Evolutionary conservation across 2,797 vertebrate species (phyloP).

Genomic region (Kryptolebias ocellatus): DNA sequence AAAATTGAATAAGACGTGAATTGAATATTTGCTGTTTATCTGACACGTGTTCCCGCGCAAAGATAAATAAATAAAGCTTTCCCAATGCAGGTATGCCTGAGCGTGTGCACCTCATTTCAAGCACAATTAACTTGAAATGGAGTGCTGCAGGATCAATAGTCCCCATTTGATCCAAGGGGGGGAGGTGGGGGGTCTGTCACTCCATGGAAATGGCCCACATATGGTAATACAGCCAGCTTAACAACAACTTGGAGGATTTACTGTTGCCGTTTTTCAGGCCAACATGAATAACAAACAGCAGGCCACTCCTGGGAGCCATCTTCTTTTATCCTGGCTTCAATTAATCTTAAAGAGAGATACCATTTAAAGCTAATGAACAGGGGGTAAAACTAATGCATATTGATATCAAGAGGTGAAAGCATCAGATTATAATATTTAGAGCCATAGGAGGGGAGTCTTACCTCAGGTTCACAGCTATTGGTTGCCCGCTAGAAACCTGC

Average conservation of each 20-base stretch:
- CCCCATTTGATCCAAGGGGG: constrained; percentile 83
- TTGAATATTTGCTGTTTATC: constrained; percentile 82
- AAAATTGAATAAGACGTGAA: constrained; percentile 80
- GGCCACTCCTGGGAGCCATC: constrained; percentile 76
- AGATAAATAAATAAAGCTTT: constrained; percentile 85
- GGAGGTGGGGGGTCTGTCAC: constrained; percentile 74
- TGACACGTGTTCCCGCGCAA: constrained; percentile 77
- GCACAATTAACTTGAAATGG: constrained; percentile 92
- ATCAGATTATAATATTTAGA: constrained; percentile 59
- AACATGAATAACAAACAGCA: constrained; percentile 82
- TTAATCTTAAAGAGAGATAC: constrained; percentile 82
- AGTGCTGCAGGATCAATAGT: constrained; percentile 90
- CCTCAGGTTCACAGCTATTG: constrained; percentile 27
- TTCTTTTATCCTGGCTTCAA: constrained; percentile 79
- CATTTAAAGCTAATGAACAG: constrained; percentile 81
- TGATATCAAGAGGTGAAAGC: constrained; percentile 60
- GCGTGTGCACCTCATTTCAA: constrained; percentile 89
- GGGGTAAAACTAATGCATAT: constrained; percentile 64
- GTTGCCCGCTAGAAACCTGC: constrained; percentile 38
- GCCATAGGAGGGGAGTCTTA: constrained; percentile 21
- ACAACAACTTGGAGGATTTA: constrained; percentile 86
- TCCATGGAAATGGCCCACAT: constrained; percentile 85
- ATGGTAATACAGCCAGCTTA: constrained; percentile 86
- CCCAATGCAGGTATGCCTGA: constrained; percentile 81
- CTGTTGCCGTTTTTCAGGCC: constrained; percentile 79